These are phyloP conservation scores for Glyptemys insculpta DNA, from an alignment of 2,797 vertebrate species.

Conservation along the genomic window DNA sequence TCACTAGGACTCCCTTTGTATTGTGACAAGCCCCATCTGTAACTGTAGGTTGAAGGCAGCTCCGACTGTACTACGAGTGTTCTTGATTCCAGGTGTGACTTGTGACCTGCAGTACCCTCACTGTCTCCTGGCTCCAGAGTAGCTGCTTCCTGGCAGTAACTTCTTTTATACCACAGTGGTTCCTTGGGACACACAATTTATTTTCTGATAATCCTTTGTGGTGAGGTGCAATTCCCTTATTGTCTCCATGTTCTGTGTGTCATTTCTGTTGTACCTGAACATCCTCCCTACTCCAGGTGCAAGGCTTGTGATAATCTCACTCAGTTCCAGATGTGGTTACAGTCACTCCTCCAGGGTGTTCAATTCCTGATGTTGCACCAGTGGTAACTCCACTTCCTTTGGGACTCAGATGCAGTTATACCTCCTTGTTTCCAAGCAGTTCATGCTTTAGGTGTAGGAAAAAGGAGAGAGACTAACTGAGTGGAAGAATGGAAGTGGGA, in stretches of 20 bases:
- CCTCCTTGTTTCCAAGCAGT: not conserved
- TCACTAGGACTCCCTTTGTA: rapidly evolving
- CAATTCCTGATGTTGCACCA: not conserved
- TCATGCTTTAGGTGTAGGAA: not conserved
- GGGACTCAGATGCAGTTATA: not conserved
- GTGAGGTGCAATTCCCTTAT: rapidly evolving
- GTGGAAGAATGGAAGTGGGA: not conserved
- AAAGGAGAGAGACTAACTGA: not conserved
- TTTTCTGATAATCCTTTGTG: rapidly evolving
- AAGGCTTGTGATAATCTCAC: not conserved
- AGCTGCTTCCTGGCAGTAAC: no score
- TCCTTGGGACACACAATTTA: no score
- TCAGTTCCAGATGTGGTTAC: not conserved
- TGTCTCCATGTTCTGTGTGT: not conserved
- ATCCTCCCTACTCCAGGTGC: not conserved
- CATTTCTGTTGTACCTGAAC: not conserved
- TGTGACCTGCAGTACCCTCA: no score
- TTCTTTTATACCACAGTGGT: no score
- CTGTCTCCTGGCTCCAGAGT: no score
- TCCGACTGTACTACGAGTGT: no score
- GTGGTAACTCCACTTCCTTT: not conserved
- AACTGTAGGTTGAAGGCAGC: no score
- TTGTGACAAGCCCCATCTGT: no score
- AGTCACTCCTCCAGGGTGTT: not conserved
- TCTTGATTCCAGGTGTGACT: no score